Evolutionary conservation across 2,797 vertebrate genomes (phyloP).

Genomic region (Hipposideros larvatus): DNA sequence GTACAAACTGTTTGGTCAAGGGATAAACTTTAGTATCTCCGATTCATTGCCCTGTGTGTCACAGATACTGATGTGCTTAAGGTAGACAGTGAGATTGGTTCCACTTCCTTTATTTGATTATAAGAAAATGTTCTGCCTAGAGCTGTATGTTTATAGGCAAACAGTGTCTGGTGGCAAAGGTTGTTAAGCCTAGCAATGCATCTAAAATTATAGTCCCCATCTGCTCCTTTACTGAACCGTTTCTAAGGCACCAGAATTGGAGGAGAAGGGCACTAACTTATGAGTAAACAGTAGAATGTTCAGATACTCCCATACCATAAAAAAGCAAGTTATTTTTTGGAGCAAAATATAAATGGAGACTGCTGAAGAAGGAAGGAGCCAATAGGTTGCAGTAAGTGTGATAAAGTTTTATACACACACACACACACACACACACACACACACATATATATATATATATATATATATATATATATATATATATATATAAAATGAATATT

Average conservation of each 20-base stretch:
- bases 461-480: neutral
- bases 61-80: neutral
- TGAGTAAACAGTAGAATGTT: neutral
- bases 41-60: rapidly evolving
- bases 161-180: neutral
- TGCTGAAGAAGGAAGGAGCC: neutral
- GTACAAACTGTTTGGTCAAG: neutral
- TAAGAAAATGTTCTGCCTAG: neutral
- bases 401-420: neutral
- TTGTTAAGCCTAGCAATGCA: neutral
- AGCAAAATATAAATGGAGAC: neutral
- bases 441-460: neutral
- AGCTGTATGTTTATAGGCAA: neutral
- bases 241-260: neutral
- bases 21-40: neutral
- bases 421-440: too few species aligned
- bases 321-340: neutral
- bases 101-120: neutral
- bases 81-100: neutral
- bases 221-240: neutral
- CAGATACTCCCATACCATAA: neutral
- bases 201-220: neutral
- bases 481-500: neutral
- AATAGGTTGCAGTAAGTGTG: neutral
- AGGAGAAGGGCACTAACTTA: neutral